These are phyloP conservation scores for Scomberomorus guttatus DNA, from an alignment of 2,797 vertebrate species.

Conservation along the genomic window DNA sequence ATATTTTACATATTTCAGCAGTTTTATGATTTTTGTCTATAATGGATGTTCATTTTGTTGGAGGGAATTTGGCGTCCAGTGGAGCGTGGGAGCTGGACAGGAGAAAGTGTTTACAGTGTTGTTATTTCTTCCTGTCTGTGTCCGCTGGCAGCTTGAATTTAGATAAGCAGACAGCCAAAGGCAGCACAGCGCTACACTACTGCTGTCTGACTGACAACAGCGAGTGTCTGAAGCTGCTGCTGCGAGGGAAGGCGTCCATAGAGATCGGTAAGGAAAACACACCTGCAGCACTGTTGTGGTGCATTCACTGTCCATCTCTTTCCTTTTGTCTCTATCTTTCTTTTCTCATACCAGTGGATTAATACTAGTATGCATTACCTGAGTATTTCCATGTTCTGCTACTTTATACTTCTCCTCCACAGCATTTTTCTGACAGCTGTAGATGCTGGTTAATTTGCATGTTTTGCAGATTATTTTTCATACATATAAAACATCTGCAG, in stretches of 20 bases:
- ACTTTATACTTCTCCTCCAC: too few species aligned
- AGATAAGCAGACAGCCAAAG: slow-evolving; percentile 96
- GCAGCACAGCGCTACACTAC: slow-evolving; percentile 97
- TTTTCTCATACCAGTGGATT: neutral
- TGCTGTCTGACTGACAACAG: slow-evolving; percentile 98
- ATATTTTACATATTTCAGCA: neutral
- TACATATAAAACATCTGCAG: too few species aligned
- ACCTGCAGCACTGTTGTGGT: neutral
- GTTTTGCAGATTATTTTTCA: too few species aligned
- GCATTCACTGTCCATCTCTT: slow-evolving; percentile 4
- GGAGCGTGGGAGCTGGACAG: neutral
- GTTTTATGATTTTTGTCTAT: neutral
- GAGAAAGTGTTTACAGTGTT: neutral
- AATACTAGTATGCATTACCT: neutral
- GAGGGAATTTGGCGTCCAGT: neutral
- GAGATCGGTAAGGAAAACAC: slow-evolving; percentile 89
- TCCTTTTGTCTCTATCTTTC: neutral
- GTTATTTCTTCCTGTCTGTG: slow-evolving; percentile 17
- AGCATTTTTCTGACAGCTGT: too few species aligned
- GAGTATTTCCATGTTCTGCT: too few species aligned
- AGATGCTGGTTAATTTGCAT: too few species aligned
- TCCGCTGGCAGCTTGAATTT: slow-evolving; percentile 90
- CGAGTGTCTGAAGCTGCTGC: slow-evolving; percentile 97
- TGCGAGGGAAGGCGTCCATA: slow-evolving; percentile 96
- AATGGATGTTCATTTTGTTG: neutral